Evolutionary conservation across 1,140 invertebrate species (phyloP), one percentile per base, ranked within the genome.

Genomic region (Drosophila yakuba): DNA sequence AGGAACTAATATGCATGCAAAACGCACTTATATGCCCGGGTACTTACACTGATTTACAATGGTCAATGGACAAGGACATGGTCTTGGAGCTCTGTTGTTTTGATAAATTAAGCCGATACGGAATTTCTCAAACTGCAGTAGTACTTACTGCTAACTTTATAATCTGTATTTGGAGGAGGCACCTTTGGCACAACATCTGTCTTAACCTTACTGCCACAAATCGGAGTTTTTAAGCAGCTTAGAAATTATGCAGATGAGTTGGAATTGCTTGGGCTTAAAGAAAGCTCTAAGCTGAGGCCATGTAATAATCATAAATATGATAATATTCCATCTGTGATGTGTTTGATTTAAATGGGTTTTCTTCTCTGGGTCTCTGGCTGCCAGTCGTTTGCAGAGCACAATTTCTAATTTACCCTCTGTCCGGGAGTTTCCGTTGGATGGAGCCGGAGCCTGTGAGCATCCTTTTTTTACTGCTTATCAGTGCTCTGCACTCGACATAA

Each of bases 231-330:
- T 81, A 78, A 86, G 74, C 67, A 17, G 82, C 81, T 86, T 80
- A 69, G 45, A 76, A 86, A 78, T 86, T 85, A 85, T 85, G 82
- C 60, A 86, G 73, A 85, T 81, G 83, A 81, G 75, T 47, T 48
- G 23, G 48, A 66, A 72, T 80, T 74, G 51, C 48, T 57, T 75
- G 41, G 55, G 28, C 32, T 14, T 55, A 51, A 68, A 76, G 76
- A 25, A 38, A 56, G 52, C 20, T 68, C 44, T 56, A 45, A 66
- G 55, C 44, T 20, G 2, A 32, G 44, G 63, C 28, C 43, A 47
- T 59, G 55, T 43, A 48, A 75, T 60, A 67, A 78, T 66, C 62
- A 74, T 74, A 86, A 86, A 86, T 66, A 63, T 82, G 80, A 76
- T 76, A 83, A 85, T 69, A 61, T 17, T 15, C 45, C 44, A 36